Conservation (phyloP, 2,888 invertebrate genomes). For the Netelia melanura region DNA sequence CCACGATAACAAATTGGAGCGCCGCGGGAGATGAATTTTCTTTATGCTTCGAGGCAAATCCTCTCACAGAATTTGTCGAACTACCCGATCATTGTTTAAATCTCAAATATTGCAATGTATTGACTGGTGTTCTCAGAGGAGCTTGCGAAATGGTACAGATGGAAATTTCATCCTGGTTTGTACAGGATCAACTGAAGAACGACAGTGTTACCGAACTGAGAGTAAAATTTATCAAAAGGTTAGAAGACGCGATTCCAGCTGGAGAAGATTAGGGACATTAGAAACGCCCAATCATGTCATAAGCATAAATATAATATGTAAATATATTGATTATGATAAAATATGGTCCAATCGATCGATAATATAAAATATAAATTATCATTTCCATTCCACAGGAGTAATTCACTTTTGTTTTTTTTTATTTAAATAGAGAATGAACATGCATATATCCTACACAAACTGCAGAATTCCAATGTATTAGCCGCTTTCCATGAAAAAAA, state of each 20-base stretch:
- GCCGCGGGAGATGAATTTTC: constrained; percentile 98
- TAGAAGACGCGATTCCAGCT: constrained; percentile 99
- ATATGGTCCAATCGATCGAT: neutral
- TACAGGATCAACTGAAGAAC: constrained; percentile 97
- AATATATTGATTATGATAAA: constrained; percentile 33
- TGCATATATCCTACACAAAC: too few species aligned
- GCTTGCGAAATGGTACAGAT: constrained; percentile 99
- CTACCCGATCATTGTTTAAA: constrained; percentile 93
- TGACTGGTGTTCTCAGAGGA: constrained; percentile 96
- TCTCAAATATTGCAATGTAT: constrained; percentile 95
- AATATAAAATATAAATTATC: neutral
- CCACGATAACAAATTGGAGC: constrained; percentile 97
- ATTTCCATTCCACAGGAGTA: too few species aligned
- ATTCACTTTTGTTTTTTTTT: constrained; percentile 8
- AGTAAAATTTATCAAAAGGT: constrained; percentile 96
- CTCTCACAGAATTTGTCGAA: constrained; percentile 98
- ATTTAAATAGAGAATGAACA: constrained; percentile 9
- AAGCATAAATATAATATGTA: constrained; percentile 53
- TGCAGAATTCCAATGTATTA: constrained; percentile 23
- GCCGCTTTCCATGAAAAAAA: constrained; percentile 1
- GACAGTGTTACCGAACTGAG: constrained; percentile 97
- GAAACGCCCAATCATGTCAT: neutral
- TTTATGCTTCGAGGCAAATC: constrained; percentile 96
- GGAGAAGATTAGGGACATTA: constrained; percentile 94
- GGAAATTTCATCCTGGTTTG: constrained; percentile 97